Percentiles rank a stretch among this genome's conserved stretches.
Conservation (phyloP, 64 coral and sea anemone species). For the Orbicella faveolata region DNA sequence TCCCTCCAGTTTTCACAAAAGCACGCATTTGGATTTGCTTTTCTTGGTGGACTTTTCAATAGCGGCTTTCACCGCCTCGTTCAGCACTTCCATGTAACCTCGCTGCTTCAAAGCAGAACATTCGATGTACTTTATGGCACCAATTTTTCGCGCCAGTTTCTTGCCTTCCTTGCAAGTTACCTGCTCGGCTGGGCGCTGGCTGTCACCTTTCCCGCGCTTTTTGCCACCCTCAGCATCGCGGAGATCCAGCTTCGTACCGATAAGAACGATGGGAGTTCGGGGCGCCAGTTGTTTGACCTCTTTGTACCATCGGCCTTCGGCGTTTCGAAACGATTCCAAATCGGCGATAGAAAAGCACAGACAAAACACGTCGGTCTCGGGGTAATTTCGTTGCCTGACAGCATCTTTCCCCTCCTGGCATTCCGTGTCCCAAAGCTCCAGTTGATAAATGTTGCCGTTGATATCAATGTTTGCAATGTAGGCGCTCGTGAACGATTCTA, state of each 20-base stretch:
- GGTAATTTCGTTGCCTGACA: constrained; percentile 20
- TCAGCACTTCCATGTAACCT: constrained; percentile 80
- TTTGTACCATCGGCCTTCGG: constrained; percentile 68
- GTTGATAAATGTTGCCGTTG: constrained; percentile 79
- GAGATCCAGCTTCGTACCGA: constrained; percentile 88
- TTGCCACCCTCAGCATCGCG: constrained; percentile 43
- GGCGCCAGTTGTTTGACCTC: constrained; percentile 65
- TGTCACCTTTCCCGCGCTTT: constrained; percentile 44
- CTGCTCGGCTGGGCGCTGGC: not conserved
- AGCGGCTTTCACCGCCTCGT: constrained; percentile 70
- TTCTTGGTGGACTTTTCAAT: constrained; percentile 33
- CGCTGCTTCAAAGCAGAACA: constrained; percentile 84
- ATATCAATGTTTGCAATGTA: constrained; percentile 79
- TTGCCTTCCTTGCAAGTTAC: constrained; percentile 74
- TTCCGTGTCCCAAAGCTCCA: constrained; percentile 82
- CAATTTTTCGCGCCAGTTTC: constrained; percentile 78
- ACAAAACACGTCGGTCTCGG: constrained; percentile 79
- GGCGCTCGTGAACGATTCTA: constrained; percentile 70
- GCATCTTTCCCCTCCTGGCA: constrained; percentile 29
- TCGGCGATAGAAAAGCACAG: constrained; percentile 77
- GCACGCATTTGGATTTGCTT: constrained; percentile 55
- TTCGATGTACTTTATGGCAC: constrained; percentile 79
- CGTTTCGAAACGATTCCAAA: constrained; percentile 75
- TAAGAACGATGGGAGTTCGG: constrained; percentile 77
- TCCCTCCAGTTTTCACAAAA: constrained; percentile 45